A percentile compares a stretch with the other conserved stretches of the same genome.
Conservation (phyloP, 2,113 vertebrate species). For the Marmota monax region DNA sequence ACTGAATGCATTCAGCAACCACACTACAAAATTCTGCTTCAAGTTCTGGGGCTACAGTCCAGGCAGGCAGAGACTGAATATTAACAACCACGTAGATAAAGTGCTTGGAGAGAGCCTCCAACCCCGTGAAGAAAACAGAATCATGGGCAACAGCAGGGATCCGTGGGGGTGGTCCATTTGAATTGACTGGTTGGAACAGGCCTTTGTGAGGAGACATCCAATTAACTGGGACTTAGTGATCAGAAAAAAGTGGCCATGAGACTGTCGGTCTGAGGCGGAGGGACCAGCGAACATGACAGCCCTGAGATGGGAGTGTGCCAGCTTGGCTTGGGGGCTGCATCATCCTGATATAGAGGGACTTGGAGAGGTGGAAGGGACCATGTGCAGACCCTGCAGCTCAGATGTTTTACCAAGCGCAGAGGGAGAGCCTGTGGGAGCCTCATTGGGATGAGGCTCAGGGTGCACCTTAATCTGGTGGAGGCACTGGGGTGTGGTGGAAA, state of each 20-base stretch:
- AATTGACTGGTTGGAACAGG: not conserved
- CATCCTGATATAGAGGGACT: not conserved
- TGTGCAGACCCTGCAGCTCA: not conserved
- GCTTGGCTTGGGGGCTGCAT: not conserved
- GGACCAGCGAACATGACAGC: not conserved
- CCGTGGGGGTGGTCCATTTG: too few species aligned
- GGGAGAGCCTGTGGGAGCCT: not conserved
- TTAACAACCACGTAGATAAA: not conserved
- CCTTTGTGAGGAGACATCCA: not conserved
- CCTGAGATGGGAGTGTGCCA: not conserved
- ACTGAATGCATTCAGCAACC: not conserved
- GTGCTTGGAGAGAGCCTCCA: not conserved
- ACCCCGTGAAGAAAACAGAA: not conserved
- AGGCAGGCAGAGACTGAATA: not conserved
- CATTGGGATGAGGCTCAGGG: not conserved
- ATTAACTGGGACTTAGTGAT: not conserved
- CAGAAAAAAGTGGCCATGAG: not conserved
- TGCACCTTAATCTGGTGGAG: not conserved
- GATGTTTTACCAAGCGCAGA: not conserved
- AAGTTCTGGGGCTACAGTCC: not conserved
- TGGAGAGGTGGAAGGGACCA: not conserved
- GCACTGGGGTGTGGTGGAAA: not conserved
- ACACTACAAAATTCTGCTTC: not conserved
- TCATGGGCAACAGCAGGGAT: rapidly evolving
- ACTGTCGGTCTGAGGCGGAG: not conserved